Conservation (phyloP, 2,888 invertebrate species). For the Heliothis peltigera region DNA sequence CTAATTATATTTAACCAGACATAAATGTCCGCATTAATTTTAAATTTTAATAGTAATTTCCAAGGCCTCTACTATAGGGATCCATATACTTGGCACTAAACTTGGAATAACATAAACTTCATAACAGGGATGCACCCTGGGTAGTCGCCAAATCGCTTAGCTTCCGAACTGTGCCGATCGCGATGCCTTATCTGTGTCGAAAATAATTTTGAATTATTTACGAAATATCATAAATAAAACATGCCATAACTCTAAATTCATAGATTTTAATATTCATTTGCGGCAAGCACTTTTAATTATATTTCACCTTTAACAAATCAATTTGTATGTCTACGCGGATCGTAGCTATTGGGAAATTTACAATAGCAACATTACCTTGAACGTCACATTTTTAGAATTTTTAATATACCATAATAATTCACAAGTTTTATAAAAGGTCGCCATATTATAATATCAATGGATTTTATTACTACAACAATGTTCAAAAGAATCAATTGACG, state of each 20-base stretch:
- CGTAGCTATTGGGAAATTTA: constrained; percentile 36
- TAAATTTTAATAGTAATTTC: constrained; percentile 9
- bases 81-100: not conserved
- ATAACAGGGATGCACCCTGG: too few relatives aligned
- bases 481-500: constrained; percentile 6
- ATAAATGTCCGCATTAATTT: constrained; percentile 5
- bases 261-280: not conserved
- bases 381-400: constrained; percentile 33
- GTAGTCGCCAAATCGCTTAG: too few relatives aligned
- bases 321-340: constrained; percentile 5
- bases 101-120: too few relatives aligned
- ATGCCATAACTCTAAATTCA: not conserved
- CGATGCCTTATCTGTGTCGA: too few relatives aligned
- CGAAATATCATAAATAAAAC: not conserved
- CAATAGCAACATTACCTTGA: constrained; percentile 46
- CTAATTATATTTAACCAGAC: not conserved
- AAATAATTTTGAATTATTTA: not conserved
- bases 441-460: constrained; percentile 15
- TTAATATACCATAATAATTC: constrained; percentile 27
- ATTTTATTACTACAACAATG: constrained; percentile 1
- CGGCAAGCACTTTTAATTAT: constrained; percentile 14
- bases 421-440: constrained; percentile 37
- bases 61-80: constrained; percentile 6
- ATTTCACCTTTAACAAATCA: constrained; percentile 22
- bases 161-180: too few relatives aligned